Base-by-base conservation (phyloP, 2,888 invertebrate genomes). In the Drosophila lacicola region DNA sequence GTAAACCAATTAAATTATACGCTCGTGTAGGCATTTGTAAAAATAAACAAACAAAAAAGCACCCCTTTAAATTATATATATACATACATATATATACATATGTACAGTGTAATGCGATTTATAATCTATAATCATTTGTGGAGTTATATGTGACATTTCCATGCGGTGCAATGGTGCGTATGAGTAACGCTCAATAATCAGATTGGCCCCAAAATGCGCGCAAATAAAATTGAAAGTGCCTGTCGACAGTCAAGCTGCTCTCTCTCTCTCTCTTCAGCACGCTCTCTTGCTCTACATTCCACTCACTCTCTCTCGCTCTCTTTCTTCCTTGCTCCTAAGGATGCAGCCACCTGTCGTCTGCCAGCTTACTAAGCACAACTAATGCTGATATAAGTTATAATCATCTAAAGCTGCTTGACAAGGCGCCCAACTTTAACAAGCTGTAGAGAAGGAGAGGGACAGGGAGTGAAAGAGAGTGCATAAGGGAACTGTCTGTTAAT, bases 161-260 rank as follows among this genome's bases (percentile, higher is more conserved):
- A 39, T 49, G 46, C 46, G 41, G 65, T 60, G 75, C 73, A 78
- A 74, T 80, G 76, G 54, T 63, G 88, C 88, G 85, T 85, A 80
- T 88, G 83, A 80, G 81, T 80, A 78, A 85, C 71, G 49, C 70
- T 76, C 70, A 56, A 67, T 82, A 81, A 80, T 78, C 77, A 66
- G 68, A 65, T 77, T 74, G 46, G 51, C 68, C 79, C 61, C 81
- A 60, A 73, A 80, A 82, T 63, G 77, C 65, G 78, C 45, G 74
- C 69, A 77, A 85, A 80, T 88, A 88, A 85, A 85, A 88, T 64
- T 66, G 85, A 88, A 85, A 88, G 85, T 86, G 78, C 62, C 70
- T 70, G 70, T 69, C 64, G 68, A 55, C 69, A 66, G 34, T 13
- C 34, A 17, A 17, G 17, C 17, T 37, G 10, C 17, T 53, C 14